Evolutionary conservation across 1,140 invertebrate species (phyloP).

Genomic region (Battus philenor): DNA sequence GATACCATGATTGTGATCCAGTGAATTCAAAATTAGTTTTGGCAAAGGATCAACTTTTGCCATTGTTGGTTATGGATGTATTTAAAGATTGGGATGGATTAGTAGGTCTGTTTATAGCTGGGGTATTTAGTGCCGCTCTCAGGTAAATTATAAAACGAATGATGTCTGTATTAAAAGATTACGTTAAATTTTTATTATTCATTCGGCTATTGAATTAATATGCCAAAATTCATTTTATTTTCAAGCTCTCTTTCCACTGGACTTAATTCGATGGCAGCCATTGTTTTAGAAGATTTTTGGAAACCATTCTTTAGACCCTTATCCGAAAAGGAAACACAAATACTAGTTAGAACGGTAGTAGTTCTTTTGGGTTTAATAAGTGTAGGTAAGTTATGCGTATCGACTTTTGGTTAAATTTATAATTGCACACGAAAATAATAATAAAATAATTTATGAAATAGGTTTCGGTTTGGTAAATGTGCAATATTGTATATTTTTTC

Average conservation of each 20-base stretch:
- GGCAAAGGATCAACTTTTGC: slow-evolving; percentile 82
- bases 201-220: too few relatives aligned
- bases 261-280: slow-evolving; percentile 93
- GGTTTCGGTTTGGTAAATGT: too few relatives aligned
- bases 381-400: slow-evolving; percentile 69
- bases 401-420: too few relatives aligned
- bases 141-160: too few relatives aligned
- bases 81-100: slow-evolving; percentile 81
- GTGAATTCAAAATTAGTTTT: slow-evolving; percentile 79
- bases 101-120: slow-evolving; percentile 86
- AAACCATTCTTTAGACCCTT: slow-evolving; percentile 81
- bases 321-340: slow-evolving; percentile 78
- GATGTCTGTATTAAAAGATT: too few relatives aligned
- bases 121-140: slow-evolving; percentile 87
- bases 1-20: slow-evolving; percentile 90
- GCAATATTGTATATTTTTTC: too few relatives aligned
- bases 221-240: too few relatives aligned
- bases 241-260: slow-evolving; percentile 80
- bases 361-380: slow-evolving; percentile 81
- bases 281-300: slow-evolving; percentile 89
- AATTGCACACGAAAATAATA: too few relatives aligned
- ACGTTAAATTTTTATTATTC: too few relatives aligned
- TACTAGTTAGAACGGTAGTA: slow-evolving; percentile 83
- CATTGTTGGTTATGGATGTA: slow-evolving; percentile 85
- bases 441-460: too few relatives aligned